Conservation (phyloP, 2,888 invertebrate species). For the Eupithecia vulgata region DNA sequence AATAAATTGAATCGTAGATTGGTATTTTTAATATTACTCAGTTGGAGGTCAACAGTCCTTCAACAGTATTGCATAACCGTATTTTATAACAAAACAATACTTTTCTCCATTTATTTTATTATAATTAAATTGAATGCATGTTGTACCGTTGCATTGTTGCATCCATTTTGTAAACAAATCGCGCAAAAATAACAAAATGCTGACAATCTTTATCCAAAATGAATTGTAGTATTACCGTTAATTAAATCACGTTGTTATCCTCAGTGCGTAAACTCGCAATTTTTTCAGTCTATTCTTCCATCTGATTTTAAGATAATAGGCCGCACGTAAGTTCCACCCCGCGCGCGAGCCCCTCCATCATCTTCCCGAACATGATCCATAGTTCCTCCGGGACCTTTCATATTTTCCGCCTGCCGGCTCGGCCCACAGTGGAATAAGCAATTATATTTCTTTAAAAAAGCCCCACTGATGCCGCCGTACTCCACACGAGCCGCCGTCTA, state of each 20-base stretch:
- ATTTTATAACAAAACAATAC: not conserved
- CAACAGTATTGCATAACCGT: not conserved
- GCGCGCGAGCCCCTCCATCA: not conserved
- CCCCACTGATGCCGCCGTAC: not conserved
- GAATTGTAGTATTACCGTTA: not conserved
- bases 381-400: not conserved
- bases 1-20: not conserved
- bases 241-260: not conserved
- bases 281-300: not conserved
- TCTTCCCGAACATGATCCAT: constrained; percentile 3
- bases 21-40: not conserved
- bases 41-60: not conserved
- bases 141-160: not conserved
- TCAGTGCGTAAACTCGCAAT: not conserved
- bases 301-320: constrained; percentile 11
- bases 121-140: no score
- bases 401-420: constrained; percentile 7
- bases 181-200: not conserved
- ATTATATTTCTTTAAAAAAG: constrained; percentile 15
- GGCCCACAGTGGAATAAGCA: not conserved
- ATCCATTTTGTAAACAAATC: not conserved
- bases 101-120: not conserved
- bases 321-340: not conserved
- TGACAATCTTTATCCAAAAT: not conserved
- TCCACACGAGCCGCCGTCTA: constrained; percentile 40